Base-by-base conservation (phyloP, 2,888 invertebrate species). In the Pomacea canaliculata region DNA sequence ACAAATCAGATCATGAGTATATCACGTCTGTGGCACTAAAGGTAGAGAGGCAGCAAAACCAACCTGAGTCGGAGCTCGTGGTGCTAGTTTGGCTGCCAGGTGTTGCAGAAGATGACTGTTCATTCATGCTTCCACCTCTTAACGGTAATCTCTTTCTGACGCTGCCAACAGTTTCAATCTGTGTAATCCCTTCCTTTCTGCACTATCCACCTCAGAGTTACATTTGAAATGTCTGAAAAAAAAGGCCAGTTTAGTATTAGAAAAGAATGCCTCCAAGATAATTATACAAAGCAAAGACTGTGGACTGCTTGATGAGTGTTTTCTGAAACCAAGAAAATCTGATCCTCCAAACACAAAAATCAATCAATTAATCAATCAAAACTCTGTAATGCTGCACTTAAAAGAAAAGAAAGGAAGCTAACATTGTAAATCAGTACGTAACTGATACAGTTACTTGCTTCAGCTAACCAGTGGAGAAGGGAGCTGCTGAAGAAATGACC, bases 51-150 rank as follows among this genome's bases (percentile, higher is more conserved):
- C 16, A 56, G 12, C 2, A 56, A 56, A n/a, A 63, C 79, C 72
- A 60, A 86, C 86, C 78, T 37, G 83, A 77, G 51, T 85, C 88
- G 46, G 78, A 79, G 71, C 85, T 86, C 46, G 83, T 81, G 60
- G 78, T 81, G 79, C 88, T 87, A 65, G 85, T 84, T 27, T 85
- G 74, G 76, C 88, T 88, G 76, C 84, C 85, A 9, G 85, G 85
- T 27, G 85, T 85, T 1, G 81, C 79, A 18, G 83, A 83, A 37
- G 85, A 83, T 12, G 79, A 70, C 63, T 84, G 84, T 18, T 79
- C 78, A n/a, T 71, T 77, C 62, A 78, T 63, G 46, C 82, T 82
- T 23, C 74, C 80, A 37, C 78, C 78, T 18, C 76, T 59, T 48
- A 76, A 74, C 81, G 59, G 0, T 23, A 23, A 46, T 69, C 75